Percentiles rank a stretch among this genome's conserved stretches.
Conservation (phyloP, 2,113 vertebrate species). For the Xenopus laevis region DNA sequence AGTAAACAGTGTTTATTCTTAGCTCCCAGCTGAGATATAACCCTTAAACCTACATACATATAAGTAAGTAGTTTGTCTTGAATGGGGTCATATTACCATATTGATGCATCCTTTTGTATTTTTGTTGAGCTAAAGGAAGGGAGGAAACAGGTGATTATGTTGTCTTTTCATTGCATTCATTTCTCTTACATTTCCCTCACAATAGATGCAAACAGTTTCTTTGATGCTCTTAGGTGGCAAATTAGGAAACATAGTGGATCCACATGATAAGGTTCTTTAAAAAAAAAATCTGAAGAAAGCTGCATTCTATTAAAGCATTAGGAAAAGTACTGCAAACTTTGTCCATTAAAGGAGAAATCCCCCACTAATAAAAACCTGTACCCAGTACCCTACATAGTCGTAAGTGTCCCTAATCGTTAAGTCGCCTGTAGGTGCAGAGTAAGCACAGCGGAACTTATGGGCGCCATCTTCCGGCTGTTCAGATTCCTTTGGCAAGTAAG, state of each 20-base stretch:
- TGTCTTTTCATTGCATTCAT: slow-evolving; percentile 25
- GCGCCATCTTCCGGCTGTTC: too few relatives aligned
- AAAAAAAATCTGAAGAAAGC: too few relatives aligned
- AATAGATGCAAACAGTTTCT: slow-evolving; percentile 32
- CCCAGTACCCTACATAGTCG: too few relatives aligned
- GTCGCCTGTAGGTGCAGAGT: too few relatives aligned
- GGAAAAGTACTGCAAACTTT: too few relatives aligned
- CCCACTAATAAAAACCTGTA: too few relatives aligned
- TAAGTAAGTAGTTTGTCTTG: slow-evolving; percentile 34
- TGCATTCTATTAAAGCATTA: too few relatives aligned
- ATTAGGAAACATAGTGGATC: slow-evolving; percentile 31
- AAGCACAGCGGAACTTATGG: too few relatives aligned
- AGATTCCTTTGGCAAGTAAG: too few relatives aligned
- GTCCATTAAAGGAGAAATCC: too few relatives aligned
- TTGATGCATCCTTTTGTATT: slow-evolving; percentile 42
- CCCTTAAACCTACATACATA: slow-evolving; percentile 45
- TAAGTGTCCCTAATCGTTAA: too few relatives aligned
- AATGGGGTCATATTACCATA: slow-evolving; percentile 41
- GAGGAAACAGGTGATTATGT: slow-evolving; percentile 42
- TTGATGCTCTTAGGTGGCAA: slow-evolving; percentile 42
- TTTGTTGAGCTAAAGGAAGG: slow-evolving; percentile 34
- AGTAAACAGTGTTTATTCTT: neutral
- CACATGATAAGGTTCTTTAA: slow-evolving; percentile 16
- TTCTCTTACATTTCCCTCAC: slow-evolving; percentile 35
- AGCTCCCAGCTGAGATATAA: slow-evolving; percentile 37